Evolutionary conservation across 2,797 vertebrate genomes (phyloP).

Genomic region (Amphiprion clarkii): DNA sequence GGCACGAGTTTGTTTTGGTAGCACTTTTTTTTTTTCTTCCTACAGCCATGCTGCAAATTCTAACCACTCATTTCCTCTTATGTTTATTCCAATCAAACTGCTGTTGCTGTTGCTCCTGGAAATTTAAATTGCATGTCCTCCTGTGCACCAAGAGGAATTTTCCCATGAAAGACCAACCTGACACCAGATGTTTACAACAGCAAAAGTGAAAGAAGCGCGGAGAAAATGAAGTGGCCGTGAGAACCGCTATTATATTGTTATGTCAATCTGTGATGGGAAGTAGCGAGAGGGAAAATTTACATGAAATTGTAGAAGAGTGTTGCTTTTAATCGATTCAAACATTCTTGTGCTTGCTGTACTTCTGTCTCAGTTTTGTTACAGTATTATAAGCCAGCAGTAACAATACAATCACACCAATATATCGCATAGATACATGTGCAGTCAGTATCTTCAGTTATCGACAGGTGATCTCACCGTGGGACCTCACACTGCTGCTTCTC

Average conservation of each 20-base stretch:
- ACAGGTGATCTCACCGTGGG: constrained; percentile 31
- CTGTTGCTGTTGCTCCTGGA: constrained; percentile 25
- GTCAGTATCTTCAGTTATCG: constrained; percentile 25
- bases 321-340: constrained; percentile 6
- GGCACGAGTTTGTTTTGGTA: constrained; percentile 21
- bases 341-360: not conserved
- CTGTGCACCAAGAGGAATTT: constrained; percentile 18
- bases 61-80: constrained; percentile 34
- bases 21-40: constrained; percentile 23
- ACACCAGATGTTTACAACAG: constrained; percentile 44
- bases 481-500: constrained; percentile 20
- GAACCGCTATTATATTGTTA: constrained; percentile 9
- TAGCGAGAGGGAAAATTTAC: constrained; percentile 11
- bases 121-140: constrained; percentile 53
- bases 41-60: constrained; percentile 25
- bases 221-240: constrained; percentile 15
- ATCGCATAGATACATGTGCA: constrained; percentile 7
- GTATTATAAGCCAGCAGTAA: not conserved
- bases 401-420: constrained; percentile 8
- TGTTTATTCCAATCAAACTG: constrained; percentile 54
- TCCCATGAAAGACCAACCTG: constrained; percentile 30
- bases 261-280: not conserved
- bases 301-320: constrained; percentile 9
- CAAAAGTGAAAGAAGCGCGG: constrained; percentile 26
- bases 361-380: constrained; percentile 14